Conservation (phyloP, 2,888 invertebrate species). For the Rotaria sp. region DNA sequence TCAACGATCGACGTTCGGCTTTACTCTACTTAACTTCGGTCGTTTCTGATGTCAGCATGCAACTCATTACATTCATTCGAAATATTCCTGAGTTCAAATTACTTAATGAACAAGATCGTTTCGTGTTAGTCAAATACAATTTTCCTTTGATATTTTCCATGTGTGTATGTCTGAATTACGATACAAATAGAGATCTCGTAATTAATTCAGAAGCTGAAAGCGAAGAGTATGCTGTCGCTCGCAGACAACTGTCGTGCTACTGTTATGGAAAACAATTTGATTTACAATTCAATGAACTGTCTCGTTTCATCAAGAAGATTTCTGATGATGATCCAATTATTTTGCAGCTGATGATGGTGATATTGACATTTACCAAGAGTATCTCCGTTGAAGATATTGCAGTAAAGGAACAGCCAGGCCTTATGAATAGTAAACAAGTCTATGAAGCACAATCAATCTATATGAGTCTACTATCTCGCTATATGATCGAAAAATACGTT, state of each 20-base stretch:
- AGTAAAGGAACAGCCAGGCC: neutral
- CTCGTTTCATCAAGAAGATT: neutral
- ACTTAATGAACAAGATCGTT: neutral
- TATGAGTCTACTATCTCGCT: neutral
- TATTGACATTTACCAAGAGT: neutral
- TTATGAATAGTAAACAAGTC: conserved; percentile 12
- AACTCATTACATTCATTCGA: conserved; percentile 11
- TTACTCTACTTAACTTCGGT: neutral
- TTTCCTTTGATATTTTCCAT: neutral
- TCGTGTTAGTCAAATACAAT: neutral
- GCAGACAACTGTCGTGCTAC: neutral
- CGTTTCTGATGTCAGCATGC: neutral
- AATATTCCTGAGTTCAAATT: neutral
- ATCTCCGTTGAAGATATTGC: neutral
- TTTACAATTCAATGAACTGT: neutral
- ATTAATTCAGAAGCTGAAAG: neutral
- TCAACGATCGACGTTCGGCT: neutral
- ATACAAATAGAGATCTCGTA: neutral
- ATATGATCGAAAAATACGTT: neutral
- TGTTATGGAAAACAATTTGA: neutral
- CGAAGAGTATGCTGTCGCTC: neutral
- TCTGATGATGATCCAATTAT: neutral
- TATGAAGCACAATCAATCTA: neutral
- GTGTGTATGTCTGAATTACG: neutral
- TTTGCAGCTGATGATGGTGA: neutral